Conservation (phyloP, 1,140 invertebrate genomes). For the Bombus turneri region DNA sequence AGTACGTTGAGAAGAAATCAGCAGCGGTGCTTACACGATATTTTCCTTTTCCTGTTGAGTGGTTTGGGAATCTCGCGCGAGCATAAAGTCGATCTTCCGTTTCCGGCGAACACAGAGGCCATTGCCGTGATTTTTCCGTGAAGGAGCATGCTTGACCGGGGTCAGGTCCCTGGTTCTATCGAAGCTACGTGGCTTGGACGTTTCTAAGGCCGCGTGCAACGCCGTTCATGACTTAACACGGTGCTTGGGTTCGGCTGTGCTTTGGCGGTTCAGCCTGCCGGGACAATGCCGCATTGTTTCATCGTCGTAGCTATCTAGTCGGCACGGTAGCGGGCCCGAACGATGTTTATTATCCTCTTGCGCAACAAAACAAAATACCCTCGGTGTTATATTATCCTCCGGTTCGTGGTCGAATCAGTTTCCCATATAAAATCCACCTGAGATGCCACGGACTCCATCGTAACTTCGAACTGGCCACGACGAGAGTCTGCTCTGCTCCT, state of each 20-base stretch:
- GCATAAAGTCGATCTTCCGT: neutral
- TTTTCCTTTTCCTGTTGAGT: neutral
- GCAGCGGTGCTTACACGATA: neutral
- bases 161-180: conserved; percentile 32
- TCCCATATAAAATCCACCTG: conserved; percentile 57
- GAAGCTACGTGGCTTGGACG: conserved; percentile 1
- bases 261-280: conserved; percentile 65
- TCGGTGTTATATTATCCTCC: conserved; percentile 59
- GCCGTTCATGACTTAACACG: conserved; percentile 70
- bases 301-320: conserved; percentile 71
- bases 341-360: conserved; percentile 73
- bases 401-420: conserved; percentile 60
- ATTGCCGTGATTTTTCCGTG: neutral
- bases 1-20: neutral
- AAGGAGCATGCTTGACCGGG: neutral
- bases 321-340: conserved; percentile 63
- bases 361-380: conserved; percentile 66
- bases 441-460: conserved; percentile 36
- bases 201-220: conserved; percentile 55
- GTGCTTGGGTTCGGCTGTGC: conserved; percentile 56
- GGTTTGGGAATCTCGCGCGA: neutral
- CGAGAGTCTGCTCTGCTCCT: neutral
- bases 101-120: neutral
- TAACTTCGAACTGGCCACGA: conserved; percentile 54
- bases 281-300: conserved; percentile 80